phyloP scores from a whole-genome alignment of 1,140 invertebrate species.

The Rhagoletis pomonella region DNA sequence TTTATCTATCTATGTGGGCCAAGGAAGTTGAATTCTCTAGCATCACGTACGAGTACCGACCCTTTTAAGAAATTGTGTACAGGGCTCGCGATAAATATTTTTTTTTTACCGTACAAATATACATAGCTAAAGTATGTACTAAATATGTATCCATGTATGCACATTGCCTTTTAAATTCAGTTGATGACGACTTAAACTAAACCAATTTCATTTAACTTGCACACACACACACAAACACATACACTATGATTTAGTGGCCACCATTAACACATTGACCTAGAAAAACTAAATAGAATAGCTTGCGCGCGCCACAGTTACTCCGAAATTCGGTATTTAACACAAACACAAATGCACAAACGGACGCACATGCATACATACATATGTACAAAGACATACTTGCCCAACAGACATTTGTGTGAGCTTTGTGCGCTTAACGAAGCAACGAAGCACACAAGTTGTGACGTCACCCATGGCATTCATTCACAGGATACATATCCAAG shows the following conservation, averaged over 20 bases:
- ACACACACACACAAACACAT: slow-evolving; percentile 4
- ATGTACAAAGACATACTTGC: neutral
- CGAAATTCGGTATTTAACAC: slow-evolving; percentile 39
- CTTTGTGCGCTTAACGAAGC: neutral
- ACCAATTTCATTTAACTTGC: neutral
- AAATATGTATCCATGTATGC: neutral
- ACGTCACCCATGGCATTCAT: slow-evolving; percentile 73
- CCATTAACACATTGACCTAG: slow-evolving; percentile 73
- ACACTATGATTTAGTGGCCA: neutral
- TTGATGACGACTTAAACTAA: slow-evolving; percentile 38
- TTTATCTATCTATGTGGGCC: too few relatives aligned
- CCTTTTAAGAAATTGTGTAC: too few relatives aligned
- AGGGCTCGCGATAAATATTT: neutral
- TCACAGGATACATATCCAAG: slow-evolving; percentile 62
- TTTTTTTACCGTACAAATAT: neutral
- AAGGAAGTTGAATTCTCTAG: too few relatives aligned
- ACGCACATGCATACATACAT: neutral
- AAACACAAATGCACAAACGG: neutral
- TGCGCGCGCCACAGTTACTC: slow-evolving; percentile 2
- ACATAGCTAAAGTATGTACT: neutral
- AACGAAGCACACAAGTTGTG: slow-evolving; percentile 56
- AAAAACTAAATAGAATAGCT: slow-evolving; percentile 51
- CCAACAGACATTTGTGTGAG: neutral
- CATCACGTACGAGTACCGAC: too few relatives aligned
- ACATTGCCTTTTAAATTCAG: neutral